Evolutionary conservation across 2,113 vertebrate species (phyloP).

Genomic region (Aspiorhynchus laticeps): DNA sequence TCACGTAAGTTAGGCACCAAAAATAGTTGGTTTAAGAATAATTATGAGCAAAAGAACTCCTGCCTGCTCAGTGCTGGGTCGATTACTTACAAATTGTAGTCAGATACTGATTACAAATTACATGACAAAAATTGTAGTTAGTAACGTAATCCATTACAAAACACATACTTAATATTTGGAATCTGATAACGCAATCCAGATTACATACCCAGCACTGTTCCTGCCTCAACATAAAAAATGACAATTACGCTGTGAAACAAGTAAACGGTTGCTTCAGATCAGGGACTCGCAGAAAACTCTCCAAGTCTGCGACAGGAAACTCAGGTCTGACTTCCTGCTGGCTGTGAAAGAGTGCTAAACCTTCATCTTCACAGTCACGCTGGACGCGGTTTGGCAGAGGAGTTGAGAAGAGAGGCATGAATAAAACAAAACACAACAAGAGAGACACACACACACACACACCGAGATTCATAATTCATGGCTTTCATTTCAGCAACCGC

Average conservation of each 20-base stretch:
- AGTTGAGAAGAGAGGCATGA: constrained; percentile 55
- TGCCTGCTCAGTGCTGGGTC: neutral
- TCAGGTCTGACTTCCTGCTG: constrained; percentile 8
- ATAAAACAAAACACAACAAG: constrained; percentile 66
- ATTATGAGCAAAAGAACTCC: neutral
- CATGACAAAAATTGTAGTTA: too few relatives aligned
- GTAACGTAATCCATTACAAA: too few relatives aligned
- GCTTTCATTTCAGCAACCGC: constrained; percentile 65
- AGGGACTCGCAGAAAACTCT: neutral
- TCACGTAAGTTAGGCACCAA: neutral
- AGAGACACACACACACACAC: constrained; percentile 54
- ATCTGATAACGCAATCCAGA: neutral
- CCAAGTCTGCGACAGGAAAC: neutral
- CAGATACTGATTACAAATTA: too few relatives aligned
- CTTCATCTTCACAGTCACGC: constrained; percentile 13
- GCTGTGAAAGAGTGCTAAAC: constrained; percentile 22
- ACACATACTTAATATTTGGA: neutral
- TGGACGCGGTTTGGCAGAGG: neutral
- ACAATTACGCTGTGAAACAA: neutral
- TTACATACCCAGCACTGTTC: neutral
- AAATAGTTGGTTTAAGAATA: neutral
- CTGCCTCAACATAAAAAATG: neutral
- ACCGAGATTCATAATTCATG: constrained; percentile 75
- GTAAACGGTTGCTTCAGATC: neutral
- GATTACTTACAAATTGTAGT: too few relatives aligned